Conservation (phyloP, 2,888 invertebrate genomes). For the Melipona beecheii region DNA sequence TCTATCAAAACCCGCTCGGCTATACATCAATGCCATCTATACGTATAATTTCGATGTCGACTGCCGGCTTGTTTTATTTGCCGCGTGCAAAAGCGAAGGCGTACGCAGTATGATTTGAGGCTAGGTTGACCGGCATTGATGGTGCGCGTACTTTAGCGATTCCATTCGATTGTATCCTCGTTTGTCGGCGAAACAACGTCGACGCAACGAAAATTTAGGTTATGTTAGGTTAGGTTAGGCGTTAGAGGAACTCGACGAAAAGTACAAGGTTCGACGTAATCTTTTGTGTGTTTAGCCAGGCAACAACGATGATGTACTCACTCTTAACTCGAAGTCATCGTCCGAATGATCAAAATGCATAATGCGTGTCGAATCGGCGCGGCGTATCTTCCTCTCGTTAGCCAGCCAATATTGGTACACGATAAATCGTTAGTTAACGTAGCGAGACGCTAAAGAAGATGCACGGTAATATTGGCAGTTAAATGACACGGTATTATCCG, state of each 20-base stretch:
- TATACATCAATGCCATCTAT: constrained; percentile 82
- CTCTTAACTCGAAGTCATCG: background rate
- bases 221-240: too few relatives aligned
- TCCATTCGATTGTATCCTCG: background rate
- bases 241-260: too few relatives aligned
- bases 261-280: background rate
- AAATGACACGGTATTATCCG: constrained; percentile 71
- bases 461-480: constrained; percentile 64
- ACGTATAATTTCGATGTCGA: constrained; percentile 81
- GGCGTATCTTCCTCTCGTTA: constrained; percentile 7
- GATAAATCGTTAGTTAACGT: constrained; percentile 42
- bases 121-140: constrained; percentile 31
- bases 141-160: constrained; percentile 5
- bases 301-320: background rate
- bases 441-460: constrained; percentile 56
- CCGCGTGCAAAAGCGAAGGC: constrained; percentile 60
- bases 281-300: background rate
- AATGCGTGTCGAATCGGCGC: constrained; percentile 7
- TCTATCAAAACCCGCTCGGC: constrained; percentile 80
- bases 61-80: constrained; percentile 72
- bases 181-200: background rate
- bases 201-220: background rate
- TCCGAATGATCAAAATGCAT: background rate
- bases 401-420: background rate
- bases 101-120: constrained; percentile 53